These are phyloP conservation scores for Arothron firmamentum DNA, from an alignment of 2,113 vertebrate species.

Conservation along the genomic window DNA sequence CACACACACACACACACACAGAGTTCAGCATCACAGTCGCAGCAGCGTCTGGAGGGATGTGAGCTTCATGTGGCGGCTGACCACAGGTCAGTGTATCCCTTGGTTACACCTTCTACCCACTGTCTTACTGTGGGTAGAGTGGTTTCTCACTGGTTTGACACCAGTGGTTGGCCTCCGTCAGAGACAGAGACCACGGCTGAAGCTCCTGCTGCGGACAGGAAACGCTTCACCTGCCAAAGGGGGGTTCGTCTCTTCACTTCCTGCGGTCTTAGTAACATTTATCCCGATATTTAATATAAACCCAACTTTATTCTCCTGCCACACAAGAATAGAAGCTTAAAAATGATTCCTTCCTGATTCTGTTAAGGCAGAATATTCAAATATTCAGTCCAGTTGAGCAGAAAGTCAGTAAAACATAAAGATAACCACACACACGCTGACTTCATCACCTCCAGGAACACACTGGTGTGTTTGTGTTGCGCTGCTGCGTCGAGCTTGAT, in stretches of 20 bases:
- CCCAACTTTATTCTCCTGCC: not conserved
- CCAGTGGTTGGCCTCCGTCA: too few species aligned
- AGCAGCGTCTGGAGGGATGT: too few species aligned
- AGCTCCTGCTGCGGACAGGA: too few species aligned
- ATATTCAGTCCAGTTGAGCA: too few species aligned
- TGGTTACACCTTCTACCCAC: too few species aligned
- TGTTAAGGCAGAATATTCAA: too few species aligned
- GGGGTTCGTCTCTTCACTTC: too few species aligned
- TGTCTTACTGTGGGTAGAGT: conserved; percentile 22
- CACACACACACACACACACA: not conserved
- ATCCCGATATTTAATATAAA: not conserved
- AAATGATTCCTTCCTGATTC: not conserved
- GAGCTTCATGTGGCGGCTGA: too few species aligned
- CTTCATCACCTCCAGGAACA: not conserved
- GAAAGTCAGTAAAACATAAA: not conserved
- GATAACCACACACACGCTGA: not conserved
- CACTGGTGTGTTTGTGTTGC: not conserved
- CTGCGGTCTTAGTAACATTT: not conserved
- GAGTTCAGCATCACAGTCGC: too few species aligned
- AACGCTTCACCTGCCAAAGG: too few species aligned
- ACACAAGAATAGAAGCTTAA: not conserved
- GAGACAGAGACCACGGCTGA: too few species aligned
- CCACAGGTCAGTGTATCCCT: too few species aligned
- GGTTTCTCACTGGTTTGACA: not conserved
- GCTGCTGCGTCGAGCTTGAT: not conserved